A percentile compares a stretch with the other conserved stretches of the same genome.
Conservation (phyloP, 2,797 vertebrate species). For the Epinephelus awoara region DNA sequence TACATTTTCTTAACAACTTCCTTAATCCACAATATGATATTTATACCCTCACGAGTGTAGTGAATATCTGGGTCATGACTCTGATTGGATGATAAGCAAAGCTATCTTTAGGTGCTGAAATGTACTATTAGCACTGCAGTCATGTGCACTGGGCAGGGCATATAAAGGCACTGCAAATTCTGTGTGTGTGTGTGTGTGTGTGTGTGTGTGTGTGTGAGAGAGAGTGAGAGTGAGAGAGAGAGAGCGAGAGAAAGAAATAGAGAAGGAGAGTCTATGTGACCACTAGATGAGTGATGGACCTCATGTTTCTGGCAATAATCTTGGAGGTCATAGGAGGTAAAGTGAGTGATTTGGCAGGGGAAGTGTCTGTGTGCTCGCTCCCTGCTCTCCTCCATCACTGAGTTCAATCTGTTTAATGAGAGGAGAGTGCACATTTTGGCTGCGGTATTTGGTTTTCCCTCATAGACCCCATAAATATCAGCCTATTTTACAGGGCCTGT, state of each 20-base stretch:
- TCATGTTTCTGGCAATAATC: conserved; percentile 30
- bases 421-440: conserved; percentile 29
- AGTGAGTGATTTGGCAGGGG: conserved; percentile 34
- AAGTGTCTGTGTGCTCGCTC: conserved; percentile 23
- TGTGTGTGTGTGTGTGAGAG: background rate
- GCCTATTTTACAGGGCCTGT: conserved; percentile 26
- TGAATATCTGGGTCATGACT: conserved; percentile 46
- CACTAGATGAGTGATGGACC: conserved; percentile 16
- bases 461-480: conserved; percentile 36
- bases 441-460: conserved; percentile 22
- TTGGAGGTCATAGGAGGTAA: conserved; percentile 36
- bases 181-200: conserved; percentile 2
- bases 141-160: conserved; percentile 15
- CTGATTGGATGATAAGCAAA: conserved; percentile 21
- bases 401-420: conserved; percentile 49
- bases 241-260: background rate
- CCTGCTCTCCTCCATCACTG: conserved; percentile 3
- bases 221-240: no score
- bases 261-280: background rate
- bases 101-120: conserved; percentile 54
- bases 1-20: background rate
- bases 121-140: conserved; percentile 6
- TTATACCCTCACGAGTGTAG: conserved; percentile 5
- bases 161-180: conserved; percentile 9
- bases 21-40: conserved; percentile 12